Base-by-base conservation (phyloP, 2,888 invertebrate genomes). In the Folsomia manolachei region DNA sequence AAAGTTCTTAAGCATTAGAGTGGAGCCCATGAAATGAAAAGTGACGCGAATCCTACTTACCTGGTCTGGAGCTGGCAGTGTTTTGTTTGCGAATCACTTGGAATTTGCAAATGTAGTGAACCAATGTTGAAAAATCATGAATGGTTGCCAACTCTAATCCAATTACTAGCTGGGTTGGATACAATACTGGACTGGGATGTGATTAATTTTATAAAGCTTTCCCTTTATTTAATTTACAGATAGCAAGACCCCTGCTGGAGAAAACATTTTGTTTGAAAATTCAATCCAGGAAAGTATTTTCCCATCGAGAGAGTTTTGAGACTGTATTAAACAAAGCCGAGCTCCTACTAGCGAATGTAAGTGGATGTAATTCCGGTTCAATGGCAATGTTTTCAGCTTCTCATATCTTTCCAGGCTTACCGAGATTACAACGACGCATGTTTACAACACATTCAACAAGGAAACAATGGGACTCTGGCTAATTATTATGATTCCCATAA, bases 401-500 rank as follows among this genome's bases (percentile, higher is more conserved):
- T 39, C 39, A 9, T 39, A 27, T 14, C 19, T 39, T 39, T 19
- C 53, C 89, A 96, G 92, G 92, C 92, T 81, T 91, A 95, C 74
- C 89, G 90, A 83, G 94, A 94, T 81, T 96, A 96, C 86, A 90
- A 93, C 82, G 89, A 90, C 73, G 90, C 94, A 64, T 95, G 94
- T 85, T 86, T 91, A 82, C 88, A 88, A 78, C 91, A 94, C 84
- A 88, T 92, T 83, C 88, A 89, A 82, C 89, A 87, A 81, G 90
- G 90, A 75, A 83, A 80, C 80, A 91, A 88, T 80, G 84, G 84
- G 25, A 82, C 83, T 19, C 82, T 86, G 67, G 83, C 84, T n/a
- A 89, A 89, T 71, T 95, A 95, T 85, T 91, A 94, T 83, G 94
- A 95, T 83, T 90, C 93, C 18, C 96, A 97, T 86, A 97, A 97